Base-by-base conservation (phyloP, 1,140 invertebrate genomes). In the Prorops nasuta region DNA sequence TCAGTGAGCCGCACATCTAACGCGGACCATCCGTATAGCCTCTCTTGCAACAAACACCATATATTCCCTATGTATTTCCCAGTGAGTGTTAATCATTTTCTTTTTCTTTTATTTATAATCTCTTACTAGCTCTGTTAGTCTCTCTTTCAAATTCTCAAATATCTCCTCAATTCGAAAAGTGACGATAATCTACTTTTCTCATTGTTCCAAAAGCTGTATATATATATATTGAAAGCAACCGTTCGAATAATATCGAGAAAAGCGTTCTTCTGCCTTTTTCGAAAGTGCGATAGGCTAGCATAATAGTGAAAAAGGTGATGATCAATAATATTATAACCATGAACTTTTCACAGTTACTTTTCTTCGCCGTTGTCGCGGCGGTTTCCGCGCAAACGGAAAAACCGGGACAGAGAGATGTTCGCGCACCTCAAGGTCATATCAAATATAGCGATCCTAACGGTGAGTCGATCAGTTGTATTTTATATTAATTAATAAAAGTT, bases 371-470 rank as follows among this genome's bases (percentile, higher is more conserved):
- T 36, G 22, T 64, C 3, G 51, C 64, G 19, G 46, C 49, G 0
- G 45, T 59, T 19, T 44, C 58, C 44, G 68, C 63, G 14, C 46
- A 66, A 51, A 42, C 63, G 15, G 46, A 54, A n/a, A 54, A 50
- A 22, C 1, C 41, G n/a, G n/a, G n/a, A 36, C 48, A 56, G 6
- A 52, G 70, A 9, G 14, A 50, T 9, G n/a, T 37, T 18, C 65
- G 68, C 3, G 39, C 65, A 2, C 58, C 67, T 0, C 66, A 66
- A 45, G 64, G 67, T 16, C 68, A 71, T 17, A 54, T 71, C 16
- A 64, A 68, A n/a, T 75, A 76, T 40, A 63, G 44, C 36, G 63
- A 71, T 49, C 54, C 60, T 14, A 60, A 69, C 37, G 72, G 74
- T 76, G 49, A 68, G 54, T 56, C 15, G 7, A 17, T 16, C 28